Evolutionary conservation across 2,797 vertebrate genomes (phyloP).

Genomic region (Telmatherina bonti): DNA sequence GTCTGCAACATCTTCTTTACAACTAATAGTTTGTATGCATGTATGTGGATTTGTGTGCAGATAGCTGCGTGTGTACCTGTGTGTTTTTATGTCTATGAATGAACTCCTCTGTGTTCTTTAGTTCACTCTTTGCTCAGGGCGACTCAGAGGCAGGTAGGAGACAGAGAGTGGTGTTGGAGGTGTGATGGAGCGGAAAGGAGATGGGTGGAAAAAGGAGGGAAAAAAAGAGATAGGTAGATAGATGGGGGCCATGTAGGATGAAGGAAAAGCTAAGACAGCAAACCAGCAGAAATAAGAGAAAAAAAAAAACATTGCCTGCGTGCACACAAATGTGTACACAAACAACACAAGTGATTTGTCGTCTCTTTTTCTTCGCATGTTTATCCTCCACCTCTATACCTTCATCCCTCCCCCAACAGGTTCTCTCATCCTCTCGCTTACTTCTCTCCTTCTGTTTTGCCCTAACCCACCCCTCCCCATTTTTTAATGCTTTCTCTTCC

Average conservation of each 20-base stretch:
- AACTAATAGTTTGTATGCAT: constrained; percentile 48
- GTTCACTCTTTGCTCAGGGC: constrained; percentile 71
- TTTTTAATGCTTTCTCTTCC: constrained; percentile 71
- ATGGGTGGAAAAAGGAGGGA: constrained; percentile 20
- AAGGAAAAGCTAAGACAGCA: constrained; percentile 63
- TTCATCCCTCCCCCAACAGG: constrained; percentile 74
- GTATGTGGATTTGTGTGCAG: constrained; percentile 37
- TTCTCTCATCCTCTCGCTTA: constrained; percentile 72
- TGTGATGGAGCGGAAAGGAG: constrained; percentile 53
- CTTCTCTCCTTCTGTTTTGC: constrained; percentile 74
- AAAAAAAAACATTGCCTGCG: constrained; percentile 46
- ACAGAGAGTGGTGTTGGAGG: constrained; percentile 53
- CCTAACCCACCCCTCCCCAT: constrained; percentile 66
- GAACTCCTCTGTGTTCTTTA: constrained; percentile 60
- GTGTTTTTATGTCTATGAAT: constrained; percentile 27
- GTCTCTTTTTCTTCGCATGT: constrained; percentile 77
- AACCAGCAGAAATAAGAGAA: constrained; percentile 58
- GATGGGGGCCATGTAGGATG: constrained; percentile 55
- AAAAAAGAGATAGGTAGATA: constrained; percentile 46
- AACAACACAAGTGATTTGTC: constrained; percentile 76
- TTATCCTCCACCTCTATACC: constrained; percentile 75
- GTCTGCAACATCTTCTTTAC: constrained; percentile 22
- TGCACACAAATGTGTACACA: constrained; percentile 51
- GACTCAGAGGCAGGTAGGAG: constrained; percentile 70
- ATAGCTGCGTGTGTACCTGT: constrained; percentile 27